A percentile compares a stretch with the other conserved stretches of the same genome.
Conservation (phyloP, 2,888 invertebrate genomes). For the Drosophila phalerata region DNA sequence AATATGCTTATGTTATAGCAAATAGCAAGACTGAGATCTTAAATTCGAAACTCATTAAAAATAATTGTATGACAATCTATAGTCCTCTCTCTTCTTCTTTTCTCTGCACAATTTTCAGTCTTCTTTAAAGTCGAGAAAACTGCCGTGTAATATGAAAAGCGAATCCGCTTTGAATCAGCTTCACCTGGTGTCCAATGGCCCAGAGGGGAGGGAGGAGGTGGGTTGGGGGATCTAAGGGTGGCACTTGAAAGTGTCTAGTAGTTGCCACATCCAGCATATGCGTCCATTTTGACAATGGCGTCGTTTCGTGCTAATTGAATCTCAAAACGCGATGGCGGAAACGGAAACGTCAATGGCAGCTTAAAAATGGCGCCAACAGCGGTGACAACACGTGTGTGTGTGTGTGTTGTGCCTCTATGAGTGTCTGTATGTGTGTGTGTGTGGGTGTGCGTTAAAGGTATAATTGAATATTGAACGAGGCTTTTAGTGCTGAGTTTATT, state of each 20-base stretch:
- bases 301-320: constrained; percentile 75
- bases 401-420: not conserved
- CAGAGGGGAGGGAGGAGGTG: not conserved
- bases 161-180: constrained; percentile 12
- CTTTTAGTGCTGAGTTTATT: constrained; percentile 80
- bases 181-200: constrained; percentile 25
- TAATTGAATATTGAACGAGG: constrained; percentile 81
- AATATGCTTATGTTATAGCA: too few species aligned
- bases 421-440: constrained; percentile 18
- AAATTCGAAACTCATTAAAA: too few species aligned
- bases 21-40: too few species aligned
- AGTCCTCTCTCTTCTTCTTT: not conserved
- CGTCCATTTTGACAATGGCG: constrained; percentile 53
- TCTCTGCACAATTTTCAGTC: too few species aligned
- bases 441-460: constrained; percentile 45
- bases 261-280: constrained; percentile 37
- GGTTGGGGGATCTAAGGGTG: constrained; percentile 5
- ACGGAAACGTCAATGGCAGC: constrained; percentile 78
- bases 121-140: not conserved
- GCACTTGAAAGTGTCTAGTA: constrained; percentile 31
- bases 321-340: constrained; percentile 64
- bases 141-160: constrained; percentile 10
- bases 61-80: not conserved
- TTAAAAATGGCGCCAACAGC: constrained; percentile 68
- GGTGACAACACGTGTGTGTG: constrained; percentile 29